Percentiles rank a stretch among this genome's conserved stretches.
Conservation (phyloP, 92 coral and sea anemone genomes). For the Bergia sp. region DNA sequence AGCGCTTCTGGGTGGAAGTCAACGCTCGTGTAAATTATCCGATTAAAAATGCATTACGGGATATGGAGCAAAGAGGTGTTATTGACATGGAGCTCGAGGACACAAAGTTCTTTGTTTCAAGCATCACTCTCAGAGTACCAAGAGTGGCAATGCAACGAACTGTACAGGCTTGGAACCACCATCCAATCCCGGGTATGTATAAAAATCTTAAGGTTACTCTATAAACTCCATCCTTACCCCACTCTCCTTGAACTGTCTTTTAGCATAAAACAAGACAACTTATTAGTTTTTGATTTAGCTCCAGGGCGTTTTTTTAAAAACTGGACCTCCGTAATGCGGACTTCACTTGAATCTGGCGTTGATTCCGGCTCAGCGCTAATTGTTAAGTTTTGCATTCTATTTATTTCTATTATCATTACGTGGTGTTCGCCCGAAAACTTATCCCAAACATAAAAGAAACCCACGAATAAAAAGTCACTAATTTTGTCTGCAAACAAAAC, state of each 20-base stretch:
- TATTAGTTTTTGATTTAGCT: neutral
- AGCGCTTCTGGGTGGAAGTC: conserved; percentile 56
- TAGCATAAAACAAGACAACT: neutral
- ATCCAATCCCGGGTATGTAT: conserved; percentile 62
- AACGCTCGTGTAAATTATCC: conserved; percentile 66
- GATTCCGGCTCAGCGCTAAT: too few relatives aligned
- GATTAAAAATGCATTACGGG: conserved; percentile 56
- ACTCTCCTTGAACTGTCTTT: neutral
- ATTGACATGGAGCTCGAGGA: conserved; percentile 62
- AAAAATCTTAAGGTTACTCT: neutral
- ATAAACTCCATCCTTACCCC: neutral
- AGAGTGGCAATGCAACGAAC: conserved; percentile 49
- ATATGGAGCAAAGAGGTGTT: conserved; percentile 58
- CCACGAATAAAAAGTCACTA: too few relatives aligned
- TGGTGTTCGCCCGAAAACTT: too few relatives aligned
- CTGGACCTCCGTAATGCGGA: neutral
- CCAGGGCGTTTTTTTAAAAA: neutral
- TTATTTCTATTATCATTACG: too few relatives aligned
- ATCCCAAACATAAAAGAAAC: too few relatives aligned
- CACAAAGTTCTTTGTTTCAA: conserved; percentile 55
- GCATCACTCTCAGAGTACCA: conserved; percentile 44
- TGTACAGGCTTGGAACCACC: conserved; percentile 66
- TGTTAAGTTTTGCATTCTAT: too few relatives aligned
- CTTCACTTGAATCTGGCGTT: too few relatives aligned
- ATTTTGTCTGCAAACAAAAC: too few relatives aligned